These are phyloP conservation scores for Catajapyx aquilonaris DNA, from an alignment of 1,140 invertebrate species.

Conservation along the genomic window DNA sequence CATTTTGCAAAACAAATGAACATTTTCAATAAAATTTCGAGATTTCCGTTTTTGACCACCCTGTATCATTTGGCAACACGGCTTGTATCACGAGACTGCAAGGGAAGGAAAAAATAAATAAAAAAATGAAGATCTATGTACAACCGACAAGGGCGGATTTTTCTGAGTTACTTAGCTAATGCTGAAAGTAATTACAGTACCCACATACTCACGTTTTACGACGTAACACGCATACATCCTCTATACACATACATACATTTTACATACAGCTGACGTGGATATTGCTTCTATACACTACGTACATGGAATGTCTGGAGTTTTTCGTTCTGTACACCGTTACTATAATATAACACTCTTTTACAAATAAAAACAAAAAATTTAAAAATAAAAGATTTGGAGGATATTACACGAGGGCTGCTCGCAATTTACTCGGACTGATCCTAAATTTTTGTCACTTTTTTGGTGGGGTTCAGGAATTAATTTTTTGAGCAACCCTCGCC, in stretches of 20 bases:
- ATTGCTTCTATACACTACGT: constrained; percentile 1
- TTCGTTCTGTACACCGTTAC: neutral
- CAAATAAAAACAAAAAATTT: neutral
- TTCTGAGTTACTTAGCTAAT: neutral
- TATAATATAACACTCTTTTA: neutral
- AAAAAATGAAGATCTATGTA: too few species aligned
- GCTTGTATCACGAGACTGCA: too few species aligned
- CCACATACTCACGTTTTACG: neutral
- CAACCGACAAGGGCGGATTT: neutral
- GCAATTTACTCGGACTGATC: neutral
- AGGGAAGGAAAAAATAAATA: too few species aligned
- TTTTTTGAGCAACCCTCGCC: too few species aligned
- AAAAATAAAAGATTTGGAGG: neutral
- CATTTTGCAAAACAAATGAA: too few species aligned
- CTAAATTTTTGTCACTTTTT: neutral
- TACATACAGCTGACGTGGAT: neutral
- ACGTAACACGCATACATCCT: neutral
- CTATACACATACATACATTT: neutral
- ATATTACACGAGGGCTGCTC: neutral
- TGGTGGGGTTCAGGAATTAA: neutral
- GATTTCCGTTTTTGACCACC: too few species aligned
- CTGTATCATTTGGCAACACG: too few species aligned
- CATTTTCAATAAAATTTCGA: too few species aligned
- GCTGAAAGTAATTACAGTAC: neutral
- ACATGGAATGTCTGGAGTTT: neutral